A percentile compares a stretch with the other conserved stretches of the same genome.
These are phyloP conservation scores for Grantiella picta DNA, from an alignment of 2,113 vertebrate genomes.

Conservation along the genomic window DNA sequence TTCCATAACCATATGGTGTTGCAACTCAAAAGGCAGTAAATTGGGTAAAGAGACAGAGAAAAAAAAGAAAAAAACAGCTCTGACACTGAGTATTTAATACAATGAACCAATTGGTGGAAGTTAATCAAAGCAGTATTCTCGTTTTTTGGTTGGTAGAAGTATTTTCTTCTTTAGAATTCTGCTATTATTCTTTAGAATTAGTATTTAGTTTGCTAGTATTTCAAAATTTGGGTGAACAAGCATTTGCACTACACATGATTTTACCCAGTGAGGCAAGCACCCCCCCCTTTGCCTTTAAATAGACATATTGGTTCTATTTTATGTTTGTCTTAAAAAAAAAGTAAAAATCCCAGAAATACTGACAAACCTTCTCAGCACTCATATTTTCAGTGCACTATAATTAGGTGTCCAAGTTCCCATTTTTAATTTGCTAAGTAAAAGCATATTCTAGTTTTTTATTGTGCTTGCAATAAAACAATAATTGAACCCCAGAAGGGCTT, in stretches of 20 bases:
- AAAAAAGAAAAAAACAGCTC: neutral
- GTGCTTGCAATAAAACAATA: conserved; percentile 37
- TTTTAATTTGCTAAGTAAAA: conserved; percentile 45
- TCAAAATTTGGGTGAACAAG: neutral
- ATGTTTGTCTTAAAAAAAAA: neutral
- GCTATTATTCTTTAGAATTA: neutral
- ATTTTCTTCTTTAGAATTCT: neutral
- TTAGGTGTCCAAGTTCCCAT: conserved; percentile 6
- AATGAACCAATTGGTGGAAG: neutral
- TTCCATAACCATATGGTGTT: neutral
- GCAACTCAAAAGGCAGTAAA: neutral
- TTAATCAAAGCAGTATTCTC: neutral
- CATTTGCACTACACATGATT: neutral
- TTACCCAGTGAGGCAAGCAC: neutral
- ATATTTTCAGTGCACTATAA: neutral
- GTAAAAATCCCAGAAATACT: neutral
- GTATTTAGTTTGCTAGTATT: neutral
- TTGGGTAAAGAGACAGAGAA: neutral
- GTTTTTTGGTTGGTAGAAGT: neutral
- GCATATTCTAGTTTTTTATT: neutral
- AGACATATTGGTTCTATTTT: neutral
- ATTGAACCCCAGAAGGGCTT: conserved; percentile 41
- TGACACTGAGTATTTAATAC: neutral
- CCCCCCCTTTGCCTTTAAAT: neutral
- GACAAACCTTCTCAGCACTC: neutral